Evolutionary conservation across 2,797 vertebrate genomes (phyloP).

Genomic region (Stomatorhinus walkeri): DNA sequence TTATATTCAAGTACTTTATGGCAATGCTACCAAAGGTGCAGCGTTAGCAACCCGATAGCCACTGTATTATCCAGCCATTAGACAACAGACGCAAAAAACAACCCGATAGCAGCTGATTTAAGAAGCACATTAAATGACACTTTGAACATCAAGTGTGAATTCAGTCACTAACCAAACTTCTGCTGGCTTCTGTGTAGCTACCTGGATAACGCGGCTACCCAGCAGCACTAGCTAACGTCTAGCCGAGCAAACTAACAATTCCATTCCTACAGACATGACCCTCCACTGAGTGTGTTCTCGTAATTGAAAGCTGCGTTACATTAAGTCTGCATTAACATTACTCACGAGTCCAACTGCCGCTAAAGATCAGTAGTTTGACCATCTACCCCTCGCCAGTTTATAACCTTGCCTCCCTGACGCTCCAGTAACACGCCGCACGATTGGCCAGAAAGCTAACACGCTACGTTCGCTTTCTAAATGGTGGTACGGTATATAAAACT

Average conservation of each 20-base stretch:
- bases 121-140: background rate
- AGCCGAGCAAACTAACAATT: background rate
- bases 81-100: background rate
- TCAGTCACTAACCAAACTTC: background rate
- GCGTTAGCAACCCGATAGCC: background rate
- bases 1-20: background rate
- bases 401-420: constrained; percentile 14
- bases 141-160: background rate
- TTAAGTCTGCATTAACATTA: constrained; percentile 4
- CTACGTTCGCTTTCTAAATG: background rate
- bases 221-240: background rate
- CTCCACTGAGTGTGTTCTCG: background rate
- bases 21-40: background rate
- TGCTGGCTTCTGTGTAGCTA: background rate
- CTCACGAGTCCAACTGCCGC: constrained; percentile 22
- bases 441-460: background rate
- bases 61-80: background rate
- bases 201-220: background rate
- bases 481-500: background rate
- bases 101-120: background rate
- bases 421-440: background rate
- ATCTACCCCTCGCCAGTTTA: constrained; percentile 14
- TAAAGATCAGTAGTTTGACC: constrained; percentile 8
- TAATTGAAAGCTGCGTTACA: background rate
- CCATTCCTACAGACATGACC: background rate